phyloP scores from a whole-genome alignment of 2,113 vertebrate species.

The Chaenogobius annularis region DNA sequence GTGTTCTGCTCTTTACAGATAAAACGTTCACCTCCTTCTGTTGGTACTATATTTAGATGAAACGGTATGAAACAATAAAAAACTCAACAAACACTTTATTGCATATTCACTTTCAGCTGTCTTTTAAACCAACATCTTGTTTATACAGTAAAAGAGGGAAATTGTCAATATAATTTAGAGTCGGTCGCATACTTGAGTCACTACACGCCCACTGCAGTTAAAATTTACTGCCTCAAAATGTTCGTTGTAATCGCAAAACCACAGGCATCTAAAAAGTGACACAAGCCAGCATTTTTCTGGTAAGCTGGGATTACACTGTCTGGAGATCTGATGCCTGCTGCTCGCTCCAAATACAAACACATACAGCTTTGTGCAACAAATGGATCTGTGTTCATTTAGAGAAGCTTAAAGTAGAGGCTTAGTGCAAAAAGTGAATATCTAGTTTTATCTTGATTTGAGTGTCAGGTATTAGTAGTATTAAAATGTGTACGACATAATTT shows the following conservation, averaged over 20 bases:
- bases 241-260: conserved; percentile 28
- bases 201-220: conserved; percentile 5
- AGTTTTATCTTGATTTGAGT: no score
- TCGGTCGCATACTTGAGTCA: conserved; percentile 3
- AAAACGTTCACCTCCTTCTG: no score
- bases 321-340: conserved; percentile 21
- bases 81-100: not conserved
- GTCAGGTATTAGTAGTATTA: no score
- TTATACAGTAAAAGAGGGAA: conserved; percentile 10
- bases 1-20: no score
- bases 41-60: not conserved
- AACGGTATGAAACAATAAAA: not conserved
- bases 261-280: conserved; percentile 45
- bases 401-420: not conserved
- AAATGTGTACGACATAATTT: no score
- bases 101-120: not conserved
- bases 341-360: not conserved
- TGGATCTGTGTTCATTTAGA: not conserved
- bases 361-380: not conserved
- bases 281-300: conserved; percentile 1
- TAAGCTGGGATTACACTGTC: conserved; percentile 36
- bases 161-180: conserved; percentile 1
- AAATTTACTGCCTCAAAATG: conserved; percentile 34
- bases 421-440: not conserved
- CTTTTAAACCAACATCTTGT: not conserved